Conservation (phyloP, 2,888 invertebrate species). For the Drosophila infuscata region DNA sequence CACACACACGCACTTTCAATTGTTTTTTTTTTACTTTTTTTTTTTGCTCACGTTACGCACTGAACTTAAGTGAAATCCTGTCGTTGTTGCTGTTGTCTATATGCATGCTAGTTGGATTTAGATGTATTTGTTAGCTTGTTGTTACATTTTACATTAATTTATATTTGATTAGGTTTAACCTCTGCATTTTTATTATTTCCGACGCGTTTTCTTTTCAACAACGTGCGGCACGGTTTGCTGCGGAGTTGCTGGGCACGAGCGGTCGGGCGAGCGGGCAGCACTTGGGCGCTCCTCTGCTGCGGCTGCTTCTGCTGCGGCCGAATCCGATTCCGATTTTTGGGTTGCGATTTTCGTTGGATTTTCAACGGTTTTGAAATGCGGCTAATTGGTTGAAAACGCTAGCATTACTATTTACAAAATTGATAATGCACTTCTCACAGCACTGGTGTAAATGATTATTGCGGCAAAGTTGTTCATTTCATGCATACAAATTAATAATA, state of each 20-base stretch:
- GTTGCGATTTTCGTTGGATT: slow-evolving; percentile 57
- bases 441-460: slow-evolving; percentile 38
- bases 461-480: slow-evolving; percentile 47
- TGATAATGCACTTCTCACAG: slow-evolving; percentile 40
- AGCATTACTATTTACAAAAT: slow-evolving; percentile 49
- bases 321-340: slow-evolving; percentile 19
- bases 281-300: slow-evolving; percentile 61
- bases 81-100: slow-evolving; percentile 41
- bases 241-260: slow-evolving; percentile 43
- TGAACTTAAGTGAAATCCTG: slow-evolving; percentile 22
- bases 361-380: slow-evolving; percentile 48
- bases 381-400: slow-evolving; percentile 45
- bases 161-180: slow-evolving; percentile 48
- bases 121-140: slow-evolving; percentile 38
- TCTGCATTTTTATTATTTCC: slow-evolving; percentile 56
- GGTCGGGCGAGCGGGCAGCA: slow-evolving; percentile 53
- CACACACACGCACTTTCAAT: slow-evolving; percentile 28
- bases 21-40: slow-evolving; percentile 20
- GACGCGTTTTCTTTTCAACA: slow-evolving; percentile 58
- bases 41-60: slow-evolving; percentile 34
- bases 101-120: slow-evolving; percentile 8
- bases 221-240: slow-evolving; percentile 41
- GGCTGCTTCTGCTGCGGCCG: slow-evolving; percentile 26
- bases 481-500: slow-evolving; percentile 56
- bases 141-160: slow-evolving; percentile 27